Base-by-base conservation (phyloP, 2,888 invertebrate genomes). In the Macaria liturata region DNA sequence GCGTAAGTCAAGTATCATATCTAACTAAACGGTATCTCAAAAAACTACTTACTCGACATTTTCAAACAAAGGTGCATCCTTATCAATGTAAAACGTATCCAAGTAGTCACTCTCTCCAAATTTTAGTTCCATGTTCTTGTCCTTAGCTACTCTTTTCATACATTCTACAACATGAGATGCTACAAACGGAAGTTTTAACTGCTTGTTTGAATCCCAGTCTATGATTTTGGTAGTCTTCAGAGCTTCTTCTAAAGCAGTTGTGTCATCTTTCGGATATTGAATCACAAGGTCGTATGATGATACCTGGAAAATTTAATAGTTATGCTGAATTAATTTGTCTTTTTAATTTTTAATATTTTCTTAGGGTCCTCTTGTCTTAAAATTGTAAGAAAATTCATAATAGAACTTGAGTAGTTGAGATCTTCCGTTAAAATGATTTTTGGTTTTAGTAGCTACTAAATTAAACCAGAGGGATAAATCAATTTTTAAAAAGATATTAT, bases 271-370 rank as follows among this genome's bases (percentile, higher is more conserved):
- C 1, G 79, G 75, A 40, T 74, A 75, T 51, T 77, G 77, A 30
- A 85, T 72, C 8, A 83, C 65, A 1, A 85, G 54, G 71, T 84
- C 83, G 51, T 78, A 72, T 49, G 63, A 74, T 9, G 50, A 57
- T 39, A 63, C 60, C 84, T 84, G 73, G 3, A 74, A 76, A 4
- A 59, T n/a, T n/a, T n/a, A n/a, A n/a, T n/a, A 4, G 37, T 32
- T 39, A 40, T 40, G 7, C 7, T 34, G 4, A 34, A 34, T 4
- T 34, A 34, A 4, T 34, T 34, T 34, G 4, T 34, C 34, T 6
- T 34, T 34, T 34, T 4, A 34, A 34, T 6, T 34, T 37, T 3
- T 37, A 37, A 2, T 3, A 2, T 37, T n/a, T n/a, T n/a, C n/a
- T n/a, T n/a, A n/a, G n/a, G n/a, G n/a, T n/a, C n/a, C n/a, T n/a